Percentiles rank a stretch among this genome's conserved stretches.
Evolutionary conservation across 2,113 vertebrate genomes (phyloP).

Genomic region (Callionymus lyra): DNA sequence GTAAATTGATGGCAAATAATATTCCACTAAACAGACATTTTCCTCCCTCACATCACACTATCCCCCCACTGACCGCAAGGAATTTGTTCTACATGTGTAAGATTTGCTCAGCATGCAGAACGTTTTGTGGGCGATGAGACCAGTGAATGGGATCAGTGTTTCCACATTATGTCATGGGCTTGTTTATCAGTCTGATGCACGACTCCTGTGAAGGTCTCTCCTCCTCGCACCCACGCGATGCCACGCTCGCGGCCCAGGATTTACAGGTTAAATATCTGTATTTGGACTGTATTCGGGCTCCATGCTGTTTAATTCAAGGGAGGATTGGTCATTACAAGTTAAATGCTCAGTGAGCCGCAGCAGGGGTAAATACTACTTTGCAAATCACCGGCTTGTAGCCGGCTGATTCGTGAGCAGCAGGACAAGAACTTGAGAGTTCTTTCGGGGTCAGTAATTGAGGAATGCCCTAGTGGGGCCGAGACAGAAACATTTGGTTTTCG

Average conservation of each 20-base stretch:
- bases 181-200: slow-evolving; percentile 52
- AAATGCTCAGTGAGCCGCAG: slow-evolving; percentile 35
- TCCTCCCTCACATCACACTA: slow-evolving; percentile 22
- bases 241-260: slow-evolving; percentile 19
- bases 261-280: slow-evolving; percentile 38
- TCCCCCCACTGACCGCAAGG: slow-evolving; percentile 43
- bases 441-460: slow-evolving; percentile 44
- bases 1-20: slow-evolving; percentile 22
- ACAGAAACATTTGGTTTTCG: slow-evolving; percentile 52
- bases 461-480: slow-evolving; percentile 57
- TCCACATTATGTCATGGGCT: slow-evolving; percentile 64
- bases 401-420: slow-evolving; percentile 35
- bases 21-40: slow-evolving; percentile 38
- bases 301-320: slow-evolving; percentile 45
- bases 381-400: slow-evolving; percentile 31
- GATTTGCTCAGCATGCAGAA: slow-evolving; percentile 53
- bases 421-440: slow-evolving; percentile 39
- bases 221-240: slow-evolving; percentile 22
- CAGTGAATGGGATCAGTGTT: slow-evolving; percentile 64
- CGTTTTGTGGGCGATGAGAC: slow-evolving; percentile 52
- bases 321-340: slow-evolving; percentile 45
- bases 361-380: slow-evolving; percentile 44
- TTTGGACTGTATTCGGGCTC: slow-evolving; percentile 27
- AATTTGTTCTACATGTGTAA: slow-evolving; percentile 64
- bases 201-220: slow-evolving; percentile 33